These are phyloP conservation scores for Macrosteles quadrilineatus DNA, from an alignment of 1,140 invertebrate genomes.

Conservation along the genomic window DNA sequence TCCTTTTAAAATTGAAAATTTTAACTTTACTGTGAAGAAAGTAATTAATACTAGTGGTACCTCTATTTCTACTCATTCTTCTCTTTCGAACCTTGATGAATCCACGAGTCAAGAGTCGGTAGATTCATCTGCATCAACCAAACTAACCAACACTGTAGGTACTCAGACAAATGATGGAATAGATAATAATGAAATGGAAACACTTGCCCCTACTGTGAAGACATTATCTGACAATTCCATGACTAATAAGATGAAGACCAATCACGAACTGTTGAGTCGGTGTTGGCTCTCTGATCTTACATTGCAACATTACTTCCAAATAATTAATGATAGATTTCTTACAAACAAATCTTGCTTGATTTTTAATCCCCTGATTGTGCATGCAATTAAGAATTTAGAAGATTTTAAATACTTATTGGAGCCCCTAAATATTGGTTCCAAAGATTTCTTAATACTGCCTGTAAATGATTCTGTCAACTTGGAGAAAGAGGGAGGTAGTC, in stretches of 20 bases:
- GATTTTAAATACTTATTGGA: background rate
- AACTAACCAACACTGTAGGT: background rate
- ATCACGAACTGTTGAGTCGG: background rate
- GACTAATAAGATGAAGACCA: background rate
- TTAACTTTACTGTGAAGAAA: background rate
- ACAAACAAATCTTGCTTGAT: background rate
- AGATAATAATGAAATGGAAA: too few species aligned
- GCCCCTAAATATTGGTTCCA: background rate
- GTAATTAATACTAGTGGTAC: too few species aligned
- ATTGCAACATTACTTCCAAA: background rate
- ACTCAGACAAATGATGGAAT: background rate
- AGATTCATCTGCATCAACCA: background rate
- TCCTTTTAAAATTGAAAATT: background rate
- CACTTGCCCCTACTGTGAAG: too few species aligned
- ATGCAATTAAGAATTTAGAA: background rate
- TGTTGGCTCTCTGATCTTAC: background rate
- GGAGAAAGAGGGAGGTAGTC: background rate
- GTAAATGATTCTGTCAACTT: background rate
- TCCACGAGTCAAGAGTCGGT: background rate
- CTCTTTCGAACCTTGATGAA: background rate
- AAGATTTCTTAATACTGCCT: background rate
- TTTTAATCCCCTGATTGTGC: background rate
- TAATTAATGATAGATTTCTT: background rate
- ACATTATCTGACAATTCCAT: too few species aligned
- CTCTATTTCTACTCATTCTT: too few species aligned